Base-by-base conservation (phyloP, 2,113 vertebrate species). In the Lathamus discolor region DNA sequence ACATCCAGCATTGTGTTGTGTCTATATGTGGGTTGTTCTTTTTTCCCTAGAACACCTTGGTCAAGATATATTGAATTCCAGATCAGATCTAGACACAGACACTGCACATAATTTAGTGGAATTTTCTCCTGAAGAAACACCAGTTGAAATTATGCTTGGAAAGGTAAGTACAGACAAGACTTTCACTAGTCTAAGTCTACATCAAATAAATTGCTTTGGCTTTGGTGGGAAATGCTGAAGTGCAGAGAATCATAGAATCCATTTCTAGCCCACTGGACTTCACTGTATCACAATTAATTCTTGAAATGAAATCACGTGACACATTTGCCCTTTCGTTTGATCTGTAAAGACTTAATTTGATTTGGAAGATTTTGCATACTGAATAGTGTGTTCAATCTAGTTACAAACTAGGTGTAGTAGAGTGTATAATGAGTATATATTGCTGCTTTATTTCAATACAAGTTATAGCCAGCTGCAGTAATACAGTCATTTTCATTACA, bases 111-210 rank as follows among this genome's bases (percentile, higher is more conserved):
- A 54, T 37, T 43, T 35, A 43, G 23, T 52, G n/a, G 51, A 51
- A 15, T 2, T 14, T 9, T 14, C 33, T 12, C 43, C 80, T 75
- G 63, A 41, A 6, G 96, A 97, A 67, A 90, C 91, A 11, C 90
- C 64, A 17, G 2, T 5, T 0, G 98, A 98, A 96, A 97, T 98
- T 76, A 91, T 73, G 0, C 90, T 98, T 93, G 98, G 98, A 67
- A 96, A 98, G 98, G 98, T 98, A 94, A 96, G 54, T 27, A 14
- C 9, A 49, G 39, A 17, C 22, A 67, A 46, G 20, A 15, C 7
- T 73, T 67, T 83, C 22, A 1, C 6, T 66, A 11, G 33, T 17
- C 46, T 64, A 17, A 91, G 62, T 61, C 54, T 80, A 16, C 29
- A 37, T 48, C 13, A 44, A 35, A 59, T 57, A 23, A 75, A 76